phyloP scores from a whole-genome alignment of 1,140 invertebrate genomes.

The Maconellicoccus hirsutus region DNA sequence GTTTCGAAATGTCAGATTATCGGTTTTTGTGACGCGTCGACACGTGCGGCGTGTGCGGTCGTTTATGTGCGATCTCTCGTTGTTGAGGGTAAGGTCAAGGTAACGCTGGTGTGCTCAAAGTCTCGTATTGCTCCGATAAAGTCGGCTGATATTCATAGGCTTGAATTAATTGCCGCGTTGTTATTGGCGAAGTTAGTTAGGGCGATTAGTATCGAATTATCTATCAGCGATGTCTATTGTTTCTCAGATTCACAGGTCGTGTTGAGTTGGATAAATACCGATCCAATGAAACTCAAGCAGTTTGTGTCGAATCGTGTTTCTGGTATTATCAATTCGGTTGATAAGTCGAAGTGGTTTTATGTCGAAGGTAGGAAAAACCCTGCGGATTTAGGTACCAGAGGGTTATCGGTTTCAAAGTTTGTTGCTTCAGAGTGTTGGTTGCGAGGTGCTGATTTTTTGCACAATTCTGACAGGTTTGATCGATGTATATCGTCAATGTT shows the following conservation, averaged over 20 bases:
- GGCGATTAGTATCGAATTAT: constrained; percentile 6
- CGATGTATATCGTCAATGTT: neutral
- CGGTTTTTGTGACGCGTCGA: constrained; percentile 26
- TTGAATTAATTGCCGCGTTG: constrained; percentile 35
- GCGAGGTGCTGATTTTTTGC: constrained; percentile 26
- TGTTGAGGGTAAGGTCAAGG: neutral
- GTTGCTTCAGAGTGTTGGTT: neutral
- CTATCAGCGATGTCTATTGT: constrained; percentile 17
- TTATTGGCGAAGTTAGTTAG: constrained; percentile 29
- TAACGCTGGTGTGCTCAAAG: constrained; percentile 32
- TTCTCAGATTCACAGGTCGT: constrained; percentile 30
- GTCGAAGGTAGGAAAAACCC: constrained; percentile 26
- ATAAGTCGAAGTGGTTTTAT: constrained; percentile 21
- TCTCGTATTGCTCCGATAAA: constrained; percentile 33
- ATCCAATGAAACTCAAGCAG: constrained; percentile 26
- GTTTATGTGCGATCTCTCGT: constrained; percentile 21
- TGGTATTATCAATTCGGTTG: neutral
- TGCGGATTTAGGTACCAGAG: constrained; percentile 27
- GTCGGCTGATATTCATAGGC: constrained; percentile 32
- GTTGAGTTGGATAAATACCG: constrained; percentile 28
- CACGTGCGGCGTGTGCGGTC: constrained; percentile 22
- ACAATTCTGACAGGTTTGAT: neutral
- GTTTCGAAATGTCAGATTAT: neutral
- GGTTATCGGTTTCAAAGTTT: constrained; percentile 22
- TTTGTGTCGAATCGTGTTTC: constrained; percentile 29